These are phyloP conservation scores for Neotoxoptera formosana DNA, from an alignment of 1,140 invertebrate species.

Conservation along the genomic window DNA sequence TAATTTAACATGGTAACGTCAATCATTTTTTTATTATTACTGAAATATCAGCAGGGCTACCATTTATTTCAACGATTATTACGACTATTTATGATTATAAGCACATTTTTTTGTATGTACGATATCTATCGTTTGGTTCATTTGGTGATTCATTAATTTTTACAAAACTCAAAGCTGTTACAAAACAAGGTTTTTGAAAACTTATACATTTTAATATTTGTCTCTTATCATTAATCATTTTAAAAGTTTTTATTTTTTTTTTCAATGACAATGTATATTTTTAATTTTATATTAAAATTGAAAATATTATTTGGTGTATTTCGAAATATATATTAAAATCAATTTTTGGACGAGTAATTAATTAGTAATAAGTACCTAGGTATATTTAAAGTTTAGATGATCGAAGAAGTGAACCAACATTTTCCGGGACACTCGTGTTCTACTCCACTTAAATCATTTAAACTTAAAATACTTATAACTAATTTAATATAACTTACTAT, in stretches of 20 bases:
- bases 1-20: not conserved
- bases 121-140: too few relatives aligned
- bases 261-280: not conserved
- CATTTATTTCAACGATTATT: not conserved
- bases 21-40: not conserved
- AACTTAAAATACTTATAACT: not conserved
- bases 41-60: not conserved
- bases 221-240: not conserved
- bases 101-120: not conserved
- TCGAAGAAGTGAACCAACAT: not conserved
- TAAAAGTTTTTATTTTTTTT: not conserved
- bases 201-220: too few relatives aligned
- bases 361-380: too few relatives aligned
- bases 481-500: not conserved
- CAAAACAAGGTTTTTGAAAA: not conserved
- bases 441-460: not conserved
- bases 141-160: too few relatives aligned
- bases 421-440: accelerated
- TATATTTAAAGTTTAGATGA: not conserved
- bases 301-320: too few relatives aligned
- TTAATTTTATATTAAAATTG: not conserved
- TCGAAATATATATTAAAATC: too few relatives aligned
- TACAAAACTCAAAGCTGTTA: too few relatives aligned
- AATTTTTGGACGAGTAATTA: not conserved
- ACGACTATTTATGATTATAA: not conserved